A percentile compares a stretch with the other conserved stretches of the same genome.
Conservation (phyloP, 1,140 invertebrate genomes). For the Chymomyza costata region DNA sequence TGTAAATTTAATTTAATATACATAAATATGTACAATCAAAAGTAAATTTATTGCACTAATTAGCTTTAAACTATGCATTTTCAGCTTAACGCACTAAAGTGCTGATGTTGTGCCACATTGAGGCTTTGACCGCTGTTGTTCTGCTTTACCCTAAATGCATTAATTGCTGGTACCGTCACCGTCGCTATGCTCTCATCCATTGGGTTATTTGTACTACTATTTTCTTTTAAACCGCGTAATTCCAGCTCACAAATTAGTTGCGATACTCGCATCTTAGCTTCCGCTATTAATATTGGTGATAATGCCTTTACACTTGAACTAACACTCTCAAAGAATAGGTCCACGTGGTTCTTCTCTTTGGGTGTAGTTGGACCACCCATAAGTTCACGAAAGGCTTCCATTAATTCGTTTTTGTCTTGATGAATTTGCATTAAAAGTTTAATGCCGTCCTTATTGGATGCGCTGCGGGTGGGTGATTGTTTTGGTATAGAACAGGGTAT, state of each 20-base stretch:
- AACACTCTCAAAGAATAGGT: slow-evolving; percentile 69
- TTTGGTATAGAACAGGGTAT: not conserved
- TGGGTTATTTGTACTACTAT: slow-evolving; percentile 10
- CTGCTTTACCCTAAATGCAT: not conserved
- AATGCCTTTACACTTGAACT: slow-evolving; percentile 69
- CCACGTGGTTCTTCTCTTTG: slow-evolving; percentile 62
- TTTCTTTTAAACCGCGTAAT: slow-evolving; percentile 51
- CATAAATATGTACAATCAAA: no score
- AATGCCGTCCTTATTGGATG: slow-evolving; percentile 52
- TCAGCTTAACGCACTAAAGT: slow-evolving; percentile 27
- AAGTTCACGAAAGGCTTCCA: slow-evolving; percentile 66
- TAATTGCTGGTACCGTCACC: slow-evolving; percentile 4
- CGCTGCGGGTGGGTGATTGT: slow-evolving; percentile 3
- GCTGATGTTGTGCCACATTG: slow-evolving; percentile 11
- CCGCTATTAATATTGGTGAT: slow-evolving; percentile 62
- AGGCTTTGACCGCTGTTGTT: slow-evolving; percentile 1
- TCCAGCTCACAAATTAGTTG: slow-evolving; percentile 68
- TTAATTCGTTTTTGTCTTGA: slow-evolving; percentile 67
- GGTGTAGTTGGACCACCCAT: slow-evolving; percentile 36
- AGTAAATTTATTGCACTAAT: slow-evolving; percentile 2
- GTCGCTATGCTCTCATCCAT: slow-evolving; percentile 12
- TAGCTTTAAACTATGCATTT: slow-evolving; percentile 5
- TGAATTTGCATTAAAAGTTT: slow-evolving; percentile 68
- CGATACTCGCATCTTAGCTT: slow-evolving; percentile 69
- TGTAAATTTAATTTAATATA: no score